Percentiles rank a stretch among this genome's conserved stretches.
Evolutionary conservation across 2,888 invertebrate genomes (phyloP).

Genomic region (Pomacea canaliculata): DNA sequence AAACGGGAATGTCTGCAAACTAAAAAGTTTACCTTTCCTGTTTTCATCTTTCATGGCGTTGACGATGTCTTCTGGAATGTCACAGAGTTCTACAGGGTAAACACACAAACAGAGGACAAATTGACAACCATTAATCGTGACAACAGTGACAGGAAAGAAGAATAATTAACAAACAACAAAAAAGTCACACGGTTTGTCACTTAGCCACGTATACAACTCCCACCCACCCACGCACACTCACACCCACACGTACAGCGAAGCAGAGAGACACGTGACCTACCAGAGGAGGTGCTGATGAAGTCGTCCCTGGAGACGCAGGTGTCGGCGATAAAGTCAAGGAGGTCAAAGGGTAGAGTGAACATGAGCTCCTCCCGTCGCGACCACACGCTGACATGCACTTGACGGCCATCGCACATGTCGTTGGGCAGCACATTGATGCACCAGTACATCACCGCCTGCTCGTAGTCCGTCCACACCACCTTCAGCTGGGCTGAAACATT

Average conservation of each 20-base stretch:
- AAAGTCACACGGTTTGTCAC: too few species aligned
- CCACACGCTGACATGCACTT: conserved; percentile 9
- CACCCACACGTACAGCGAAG: neutral
- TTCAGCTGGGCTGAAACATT: conserved; percentile 34
- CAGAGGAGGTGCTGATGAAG: neutral
- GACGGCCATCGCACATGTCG: neutral
- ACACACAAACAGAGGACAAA: neutral
- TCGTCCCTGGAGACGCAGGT: conserved; percentile 2
- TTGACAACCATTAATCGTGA: too few species aligned
- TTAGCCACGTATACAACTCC: neutral
- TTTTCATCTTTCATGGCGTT: neutral
- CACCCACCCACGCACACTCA: neutral
- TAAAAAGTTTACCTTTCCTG: neutral
- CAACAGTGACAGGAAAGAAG: too few species aligned
- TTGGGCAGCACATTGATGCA: neutral
- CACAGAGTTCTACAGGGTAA: neutral
- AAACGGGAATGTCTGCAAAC: too few species aligned
- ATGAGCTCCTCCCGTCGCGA: conserved; percentile 1
- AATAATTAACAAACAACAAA: too few species aligned
- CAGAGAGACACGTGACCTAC: neutral
- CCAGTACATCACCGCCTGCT: conserved; percentile 31
- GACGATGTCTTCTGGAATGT: neutral
- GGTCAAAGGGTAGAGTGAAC: neutral
- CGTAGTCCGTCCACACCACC: conserved; percentile 39
- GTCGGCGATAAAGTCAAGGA: neutral